Evolutionary conservation across 1,140 invertebrate genomes (phyloP).

Genomic region (Drosophila baimaii): DNA sequence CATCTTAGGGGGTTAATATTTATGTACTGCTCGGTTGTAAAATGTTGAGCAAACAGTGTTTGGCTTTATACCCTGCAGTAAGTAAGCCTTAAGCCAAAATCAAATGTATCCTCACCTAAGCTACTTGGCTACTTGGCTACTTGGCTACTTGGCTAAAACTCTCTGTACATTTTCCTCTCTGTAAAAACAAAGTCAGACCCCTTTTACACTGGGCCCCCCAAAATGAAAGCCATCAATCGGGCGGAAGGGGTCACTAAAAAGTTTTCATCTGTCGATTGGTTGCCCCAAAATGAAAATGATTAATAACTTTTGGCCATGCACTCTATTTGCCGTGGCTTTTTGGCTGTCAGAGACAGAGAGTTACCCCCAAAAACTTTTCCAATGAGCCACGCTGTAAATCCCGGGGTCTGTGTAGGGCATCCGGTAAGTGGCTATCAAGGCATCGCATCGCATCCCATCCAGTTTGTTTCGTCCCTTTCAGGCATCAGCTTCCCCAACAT

Average conservation of each 20-base stretch:
- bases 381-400: slow-evolving; percentile 23
- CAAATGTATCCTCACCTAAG: slow-evolving; percentile 18
- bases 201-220: neutral
- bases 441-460: slow-evolving; percentile 11
- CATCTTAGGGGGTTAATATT: slow-evolving; percentile 43
- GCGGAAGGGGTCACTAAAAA: slow-evolving; percentile 8
- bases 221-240: slow-evolving; percentile 17
- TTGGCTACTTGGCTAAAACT: neutral
- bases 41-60: slow-evolving; percentile 26
- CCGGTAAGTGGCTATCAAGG: slow-evolving; percentile 53
- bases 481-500: slow-evolving; percentile 35
- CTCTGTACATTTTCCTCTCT: neutral
- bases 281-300: slow-evolving; percentile 32
- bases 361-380: slow-evolving; percentile 40
- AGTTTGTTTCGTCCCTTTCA: slow-evolving; percentile 19
- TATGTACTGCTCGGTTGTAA: slow-evolving; percentile 36
- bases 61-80: slow-evolving; percentile 22
- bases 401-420: slow-evolving; percentile 34
- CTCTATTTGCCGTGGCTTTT: slow-evolving; percentile 4
- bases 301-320: slow-evolving; percentile 38
- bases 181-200: neutral
- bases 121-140: neutral
- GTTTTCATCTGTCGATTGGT: slow-evolving; percentile 14
- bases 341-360: slow-evolving; percentile 41
- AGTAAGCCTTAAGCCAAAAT: slow-evolving; percentile 7